Conservation (phyloP, 2,797 vertebrate genomes). For the Dicrostonyx torquatus region DNA sequence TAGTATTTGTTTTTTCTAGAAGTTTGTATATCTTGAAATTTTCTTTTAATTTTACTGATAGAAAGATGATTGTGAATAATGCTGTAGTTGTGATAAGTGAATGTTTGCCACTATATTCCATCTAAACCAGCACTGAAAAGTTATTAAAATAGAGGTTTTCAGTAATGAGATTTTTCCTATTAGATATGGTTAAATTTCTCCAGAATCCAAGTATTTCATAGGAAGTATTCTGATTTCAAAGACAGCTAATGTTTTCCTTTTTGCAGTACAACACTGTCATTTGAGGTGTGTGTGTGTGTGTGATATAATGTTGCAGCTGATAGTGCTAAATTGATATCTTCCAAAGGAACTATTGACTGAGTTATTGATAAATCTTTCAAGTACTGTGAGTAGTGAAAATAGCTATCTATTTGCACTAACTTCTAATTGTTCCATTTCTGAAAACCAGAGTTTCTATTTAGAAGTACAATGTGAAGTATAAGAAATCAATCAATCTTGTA, state of each 20-base stretch:
- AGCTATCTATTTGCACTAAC: constrained; percentile 54
- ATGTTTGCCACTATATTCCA: constrained; percentile 59
- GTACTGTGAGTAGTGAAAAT: constrained; percentile 64
- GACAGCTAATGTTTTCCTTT: constrained; percentile 39
- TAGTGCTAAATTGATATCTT: constrained; percentile 63
- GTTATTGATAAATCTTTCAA: constrained; percentile 71
- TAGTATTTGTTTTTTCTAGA: constrained; percentile 48
- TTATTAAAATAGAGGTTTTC: constrained; percentile 63
- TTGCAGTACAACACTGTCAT: constrained; percentile 26
- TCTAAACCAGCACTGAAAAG: constrained; percentile 50
- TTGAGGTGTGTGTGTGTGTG: not conserved
- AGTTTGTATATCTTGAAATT: constrained; percentile 25
- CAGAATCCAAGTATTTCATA: not conserved
- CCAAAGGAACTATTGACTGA: constrained; percentile 48
- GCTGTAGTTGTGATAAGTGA: constrained; percentile 31
- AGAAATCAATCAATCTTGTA: constrained; percentile 55
- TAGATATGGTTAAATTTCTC: constrained; percentile 55
- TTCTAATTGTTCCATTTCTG: constrained; percentile 65
- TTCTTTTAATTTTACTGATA: constrained; percentile 46
- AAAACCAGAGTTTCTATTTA: constrained; percentile 66
- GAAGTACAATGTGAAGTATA: constrained; percentile 52
- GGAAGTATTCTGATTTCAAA: constrained; percentile 59
- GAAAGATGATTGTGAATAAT: constrained; percentile 51
- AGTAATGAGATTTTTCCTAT: constrained; percentile 12
- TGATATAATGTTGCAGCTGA: constrained; percentile 28